phyloP scores from a whole-genome alignment of 2,888 invertebrate species.

The Pandemis corylana region DNA sequence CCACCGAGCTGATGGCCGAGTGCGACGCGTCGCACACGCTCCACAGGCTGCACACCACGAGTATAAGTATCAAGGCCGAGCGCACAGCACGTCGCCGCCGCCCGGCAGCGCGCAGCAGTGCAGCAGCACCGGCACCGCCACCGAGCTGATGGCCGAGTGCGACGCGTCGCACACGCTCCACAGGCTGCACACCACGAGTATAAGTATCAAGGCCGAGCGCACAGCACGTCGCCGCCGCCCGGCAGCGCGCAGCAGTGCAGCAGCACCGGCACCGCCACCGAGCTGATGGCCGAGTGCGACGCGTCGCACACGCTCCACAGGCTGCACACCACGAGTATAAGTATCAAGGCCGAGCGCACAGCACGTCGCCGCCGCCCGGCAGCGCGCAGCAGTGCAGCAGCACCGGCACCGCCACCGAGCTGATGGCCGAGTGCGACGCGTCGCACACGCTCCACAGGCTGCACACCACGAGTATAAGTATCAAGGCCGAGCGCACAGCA shows the following conservation, averaged over 20 bases:
- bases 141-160: conserved; percentile 97
- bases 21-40: conserved; percentile 95
- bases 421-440: conserved; percentile 96
- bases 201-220: no score
- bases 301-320: conserved; percentile 97
- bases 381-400: conserved; percentile 97
- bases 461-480: conserved; percentile 30
- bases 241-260: conserved; percentile 98
- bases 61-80: no score
- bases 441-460: conserved; percentile 97
- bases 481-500: no score
- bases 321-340: conserved; percentile 81
- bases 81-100: conserved; percentile 97
- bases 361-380: conserved; percentile 96
- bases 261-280: conserved; percentile 95
- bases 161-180: conserved; percentile 97
- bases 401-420: conserved; percentile 96
- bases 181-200: conserved; percentile 85
- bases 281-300: conserved; percentile 96
- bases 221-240: conserved; percentile 96
- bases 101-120: conserved; percentile 97
- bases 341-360: no score
- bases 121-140: conserved; percentile 95
- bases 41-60: conserved; percentile 90
- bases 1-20: conserved; percentile 96